Conservation (phyloP, 2,797 vertebrate species). For the Gallinago nigripennis region DNA sequence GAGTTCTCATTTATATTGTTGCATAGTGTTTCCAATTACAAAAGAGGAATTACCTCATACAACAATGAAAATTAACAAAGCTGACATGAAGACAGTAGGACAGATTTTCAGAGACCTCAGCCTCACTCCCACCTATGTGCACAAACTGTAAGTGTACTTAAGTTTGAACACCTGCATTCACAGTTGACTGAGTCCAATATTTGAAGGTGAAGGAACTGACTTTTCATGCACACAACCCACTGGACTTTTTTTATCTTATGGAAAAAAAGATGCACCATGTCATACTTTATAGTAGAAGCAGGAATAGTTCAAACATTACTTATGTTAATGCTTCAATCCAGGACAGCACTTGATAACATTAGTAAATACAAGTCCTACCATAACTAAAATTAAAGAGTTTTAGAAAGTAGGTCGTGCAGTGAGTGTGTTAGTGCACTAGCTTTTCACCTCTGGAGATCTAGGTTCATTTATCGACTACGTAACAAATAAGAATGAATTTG, state of each 20-base stretch:
- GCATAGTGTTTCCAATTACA: background rate
- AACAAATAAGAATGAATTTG: slow-evolving; percentile 50
- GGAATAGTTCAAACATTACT: background rate
- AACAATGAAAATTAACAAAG: background rate
- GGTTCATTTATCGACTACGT: slow-evolving; percentile 5
- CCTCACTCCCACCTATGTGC: background rate
- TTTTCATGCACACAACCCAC: slow-evolving; percentile 5
- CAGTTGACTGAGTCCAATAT: background rate
- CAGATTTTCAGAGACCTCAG: background rate
- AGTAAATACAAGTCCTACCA: slow-evolving; percentile 21
- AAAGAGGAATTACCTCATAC: background rate
- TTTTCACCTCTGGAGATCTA: slow-evolving; percentile 57
- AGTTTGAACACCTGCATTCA: slow-evolving; percentile 15
- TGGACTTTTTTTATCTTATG: background rate
- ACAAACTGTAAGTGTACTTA: background rate
- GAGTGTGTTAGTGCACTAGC: slow-evolving; percentile 40
- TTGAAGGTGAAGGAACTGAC: background rate
- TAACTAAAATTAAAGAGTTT: slow-evolving; percentile 19
- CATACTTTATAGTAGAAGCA: background rate
- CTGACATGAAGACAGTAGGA: background rate
- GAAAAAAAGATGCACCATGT: background rate
- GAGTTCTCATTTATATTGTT: background rate
- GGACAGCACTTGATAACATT: background rate
- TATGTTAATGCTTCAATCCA: slow-evolving; percentile 34
- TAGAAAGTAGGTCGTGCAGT: background rate